Base-by-base conservation (phyloP, 1,140 invertebrate genomes). In the Tribolium castaneum region DNA sequence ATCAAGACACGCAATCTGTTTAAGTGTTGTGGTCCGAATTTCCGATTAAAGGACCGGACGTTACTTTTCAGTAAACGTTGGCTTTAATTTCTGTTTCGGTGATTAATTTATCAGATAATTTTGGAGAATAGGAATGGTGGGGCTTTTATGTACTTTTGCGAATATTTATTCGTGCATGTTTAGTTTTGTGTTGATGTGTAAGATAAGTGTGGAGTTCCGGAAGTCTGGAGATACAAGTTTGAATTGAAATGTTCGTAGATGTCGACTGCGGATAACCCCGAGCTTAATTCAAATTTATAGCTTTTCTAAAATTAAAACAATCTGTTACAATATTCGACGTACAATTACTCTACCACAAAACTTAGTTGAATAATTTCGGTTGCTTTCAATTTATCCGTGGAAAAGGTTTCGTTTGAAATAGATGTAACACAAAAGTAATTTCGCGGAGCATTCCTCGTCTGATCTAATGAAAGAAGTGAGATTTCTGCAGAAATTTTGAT, bases 271-370 rank as follows among this genome's bases (percentile, higher is more conserved):
- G 70, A 30, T 52, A 70, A 70, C 25, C 30, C 30, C 39, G 34
- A 49, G 51, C 76, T 80, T 80, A 79, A 80, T 77, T 75, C 70
- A 56, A 78, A 80, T 80, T 80, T 80, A 79, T 78, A 76, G 75
- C 80, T 71, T 70, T 80, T 80, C 77, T 52, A 80, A 80, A 79
- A 80, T 80, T 80, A 79, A 79, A 80, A 80, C 80, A 80, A 80
- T 80, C 80, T 80, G 80, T 80, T 80, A 80, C 77, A 76, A 77
- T 80, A 80, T 78, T 81, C 75, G 71, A 79, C 74, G 76, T 81
- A 77, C 70, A 79, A 54, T 77, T 77, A 72, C 70, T 50, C 19
- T 12, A 51, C 14, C 45, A 45, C 72, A 75, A 75, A 75, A 75
- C 51, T 75, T 39, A 73, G 49, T 54, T 75, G 51, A 56, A 75